Base-by-base conservation (phyloP, 2,888 invertebrate species). In the Alloplasta piceator region DNA sequence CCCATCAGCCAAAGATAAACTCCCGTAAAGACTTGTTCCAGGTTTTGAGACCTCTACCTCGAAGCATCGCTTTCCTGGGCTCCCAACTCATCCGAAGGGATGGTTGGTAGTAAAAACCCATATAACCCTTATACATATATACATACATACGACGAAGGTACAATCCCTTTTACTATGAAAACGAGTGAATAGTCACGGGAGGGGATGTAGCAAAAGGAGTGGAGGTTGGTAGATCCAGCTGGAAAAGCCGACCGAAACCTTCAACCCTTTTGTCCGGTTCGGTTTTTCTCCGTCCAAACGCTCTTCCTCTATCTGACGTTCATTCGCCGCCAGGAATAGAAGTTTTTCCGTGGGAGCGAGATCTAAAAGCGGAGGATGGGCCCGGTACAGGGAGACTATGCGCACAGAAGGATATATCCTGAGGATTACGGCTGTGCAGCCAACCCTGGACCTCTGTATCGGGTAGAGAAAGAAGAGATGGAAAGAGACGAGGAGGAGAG, bases 1-100 rank as follows among this genome's bases (percentile, higher is more conserved):
- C 85, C 87, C 89, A 88, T 88, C 85, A 84, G 80, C 84, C 85
- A 82, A 52, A 88, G 89, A 90, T 89, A 88, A 89, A 89, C 89
- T 88, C 86, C 86, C 86, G 89, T 89, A 89, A 90, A 90, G 89
- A 90, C 88, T 87, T 74, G 55, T 48, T 12, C 50, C 16, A 63
- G 86, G 84, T 85, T 88, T 89, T 89, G 87, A 87, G 83, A 87
- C 81, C 84, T 82, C 82, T 71, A 74, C 81, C 78, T 73, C 72
- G 64, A 71, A 60, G 64, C 78, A 68, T 70, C 77, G 74, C 56
- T 67, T 61, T 16, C 52, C 71, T 46, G 63, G 63, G 70, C 66
- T 71, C 36, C 12, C 4, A 73, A 55, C 75, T 58, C n/a, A n/a
- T n/a, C n/a, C 64, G 74, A 71, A 70, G 73, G 78, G 66, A 78